phyloP scores from a whole-genome alignment of 2,888 invertebrate genomes.

The Macroteleia sp. region DNA sequence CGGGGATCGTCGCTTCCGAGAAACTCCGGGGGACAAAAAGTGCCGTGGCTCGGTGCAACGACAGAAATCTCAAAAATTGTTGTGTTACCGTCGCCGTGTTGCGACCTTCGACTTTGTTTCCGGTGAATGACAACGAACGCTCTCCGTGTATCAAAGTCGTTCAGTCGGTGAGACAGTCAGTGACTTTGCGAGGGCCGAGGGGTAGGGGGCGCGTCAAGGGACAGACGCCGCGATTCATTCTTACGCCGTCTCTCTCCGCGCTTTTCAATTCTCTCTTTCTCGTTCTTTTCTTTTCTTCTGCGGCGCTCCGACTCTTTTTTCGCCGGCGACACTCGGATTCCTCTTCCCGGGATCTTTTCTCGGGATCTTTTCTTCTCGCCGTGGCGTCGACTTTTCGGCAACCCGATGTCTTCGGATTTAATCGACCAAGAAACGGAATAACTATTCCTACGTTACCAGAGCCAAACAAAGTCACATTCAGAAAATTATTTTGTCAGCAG shows the following conservation, averaged over 20 bases:
- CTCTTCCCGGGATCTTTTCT: too few species aligned
- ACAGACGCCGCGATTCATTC: constrained; percentile 33
- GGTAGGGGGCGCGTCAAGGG: constrained; percentile 2
- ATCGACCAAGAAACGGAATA: too few species aligned
- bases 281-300: constrained; percentile 20
- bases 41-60: constrained; percentile 2
- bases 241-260: constrained; percentile 15
- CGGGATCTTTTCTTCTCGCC: too few species aligned
- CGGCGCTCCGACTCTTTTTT: background rate
- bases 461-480: too few species aligned
- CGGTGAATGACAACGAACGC: constrained; percentile 73
- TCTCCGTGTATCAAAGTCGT: constrained; percentile 70
- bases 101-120: constrained; percentile 69
- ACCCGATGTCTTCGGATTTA: too few species aligned
- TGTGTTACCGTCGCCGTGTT: constrained; percentile 49
- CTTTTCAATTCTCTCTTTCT: constrained; percentile 18
- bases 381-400: too few species aligned
- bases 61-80: constrained; percentile 19
- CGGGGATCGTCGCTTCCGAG: too few species aligned
- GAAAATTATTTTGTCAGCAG: too few species aligned
- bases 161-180: constrained; percentile 59
- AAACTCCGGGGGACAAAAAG: constrained; percentile 6
- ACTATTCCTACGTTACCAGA: too few species aligned
- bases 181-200: constrained; percentile 31
- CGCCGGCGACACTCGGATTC: background rate